phyloP scores from a whole-genome alignment of 1,140 invertebrate genomes.

The Philopotamus ludificatus region DNA sequence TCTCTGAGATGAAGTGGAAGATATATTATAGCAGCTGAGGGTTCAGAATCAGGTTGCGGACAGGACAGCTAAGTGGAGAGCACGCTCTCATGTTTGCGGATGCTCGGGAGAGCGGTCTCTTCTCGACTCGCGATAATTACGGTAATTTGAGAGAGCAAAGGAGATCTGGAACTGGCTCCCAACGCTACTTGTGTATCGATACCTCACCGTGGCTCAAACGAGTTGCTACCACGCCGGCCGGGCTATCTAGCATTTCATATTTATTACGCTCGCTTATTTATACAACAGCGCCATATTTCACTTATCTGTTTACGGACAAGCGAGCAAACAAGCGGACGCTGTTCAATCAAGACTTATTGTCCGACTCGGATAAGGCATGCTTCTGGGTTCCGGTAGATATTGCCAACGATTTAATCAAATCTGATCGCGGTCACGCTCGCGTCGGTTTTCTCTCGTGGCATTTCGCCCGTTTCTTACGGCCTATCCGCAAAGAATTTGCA shows the following conservation, averaged over 20 bases:
- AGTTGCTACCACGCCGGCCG: slow-evolving; percentile 7
- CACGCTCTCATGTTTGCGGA: slow-evolving; percentile 22
- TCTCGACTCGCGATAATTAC: slow-evolving; percentile 29
- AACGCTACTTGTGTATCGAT: slow-evolving; percentile 20
- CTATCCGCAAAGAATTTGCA: too few relatives aligned
- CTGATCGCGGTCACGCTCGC: too few relatives aligned
- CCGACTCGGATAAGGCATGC: too few relatives aligned
- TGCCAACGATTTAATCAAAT: too few relatives aligned
- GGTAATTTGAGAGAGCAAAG: slow-evolving; percentile 30
- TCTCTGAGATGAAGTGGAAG: too few relatives aligned
- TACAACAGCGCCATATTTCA: background rate
- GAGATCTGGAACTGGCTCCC: slow-evolving; percentile 32
- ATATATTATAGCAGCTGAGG: too few relatives aligned
- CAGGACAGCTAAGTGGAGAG: slow-evolving; percentile 4
- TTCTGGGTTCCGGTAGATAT: too few relatives aligned
- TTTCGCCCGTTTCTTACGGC: too few relatives aligned
- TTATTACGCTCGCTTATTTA: background rate
- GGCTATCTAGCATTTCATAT: background rate
- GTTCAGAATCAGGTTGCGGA: too few relatives aligned
- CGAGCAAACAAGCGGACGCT: background rate
- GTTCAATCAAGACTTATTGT: too few relatives aligned
- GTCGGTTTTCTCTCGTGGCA: too few relatives aligned
- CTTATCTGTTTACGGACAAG: background rate
- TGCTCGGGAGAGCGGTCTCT: slow-evolving; percentile 17
- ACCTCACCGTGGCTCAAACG: slow-evolving; percentile 8